Conservation (phyloP, 1,140 invertebrate species). For the Drosophila guanche region DNA sequence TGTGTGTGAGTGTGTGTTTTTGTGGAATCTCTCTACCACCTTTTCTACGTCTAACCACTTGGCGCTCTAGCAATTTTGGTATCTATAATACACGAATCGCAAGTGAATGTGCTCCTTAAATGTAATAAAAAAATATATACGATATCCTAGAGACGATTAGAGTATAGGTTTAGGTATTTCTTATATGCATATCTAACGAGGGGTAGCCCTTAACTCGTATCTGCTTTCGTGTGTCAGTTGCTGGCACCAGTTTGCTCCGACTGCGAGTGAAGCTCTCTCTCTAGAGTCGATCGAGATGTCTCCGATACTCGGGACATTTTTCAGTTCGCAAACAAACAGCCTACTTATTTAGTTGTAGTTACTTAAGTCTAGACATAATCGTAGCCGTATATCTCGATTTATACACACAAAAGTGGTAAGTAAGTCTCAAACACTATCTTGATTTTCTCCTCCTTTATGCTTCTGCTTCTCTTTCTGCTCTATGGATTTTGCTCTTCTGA, state of each 20-base stretch:
- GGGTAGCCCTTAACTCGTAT: conserved; percentile 24
- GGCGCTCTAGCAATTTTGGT: conserved; percentile 55
- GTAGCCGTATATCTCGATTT: conserved; percentile 19
- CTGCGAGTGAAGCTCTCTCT: no score
- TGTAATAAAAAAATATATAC: conserved; percentile 62
- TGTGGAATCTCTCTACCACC: conserved; percentile 22
- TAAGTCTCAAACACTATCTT: conserved; percentile 43
- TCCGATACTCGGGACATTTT: background rate
- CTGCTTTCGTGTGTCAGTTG: conserved; percentile 13
- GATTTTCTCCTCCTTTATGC: conserved; percentile 28
- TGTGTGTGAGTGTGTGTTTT: background rate
- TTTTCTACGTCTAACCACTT: conserved; percentile 32
- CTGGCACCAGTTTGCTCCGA: no score
- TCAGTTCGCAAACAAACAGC: conserved; percentile 19
- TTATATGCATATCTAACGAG: conserved; percentile 5
- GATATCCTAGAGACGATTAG: conserved; percentile 32
- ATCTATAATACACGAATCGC: conserved; percentile 63
- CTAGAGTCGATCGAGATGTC: no score
- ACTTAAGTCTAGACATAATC: conserved; percentile 36
- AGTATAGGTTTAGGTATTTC: conserved; percentile 22
- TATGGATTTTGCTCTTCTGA: background rate
- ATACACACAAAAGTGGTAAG: conserved; percentile 48
- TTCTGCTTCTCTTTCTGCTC: conserved; percentile 2
- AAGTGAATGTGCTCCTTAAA: conserved; percentile 53
- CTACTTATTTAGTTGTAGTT: conserved; percentile 20